Evolutionary conservation across 2,888 invertebrate genomes (phyloP).

Genomic region (Shargacucullia verbasci): DNA sequence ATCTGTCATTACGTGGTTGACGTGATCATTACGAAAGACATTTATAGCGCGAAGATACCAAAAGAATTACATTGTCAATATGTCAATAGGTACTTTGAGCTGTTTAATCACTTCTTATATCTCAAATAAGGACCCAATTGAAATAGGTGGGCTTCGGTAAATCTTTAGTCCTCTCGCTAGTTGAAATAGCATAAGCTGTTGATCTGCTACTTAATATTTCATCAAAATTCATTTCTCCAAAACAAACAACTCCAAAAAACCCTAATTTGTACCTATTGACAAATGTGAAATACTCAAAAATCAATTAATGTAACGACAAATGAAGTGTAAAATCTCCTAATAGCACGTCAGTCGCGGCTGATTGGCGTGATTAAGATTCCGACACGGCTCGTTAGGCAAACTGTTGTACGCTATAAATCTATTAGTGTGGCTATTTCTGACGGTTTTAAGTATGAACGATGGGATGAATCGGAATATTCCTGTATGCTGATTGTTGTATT

Average conservation of each 20-base stretch:
- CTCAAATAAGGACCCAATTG: too few species aligned
- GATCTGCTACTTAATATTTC: too few species aligned
- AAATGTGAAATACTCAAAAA: slow-evolving; percentile 31
- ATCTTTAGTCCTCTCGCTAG: too few species aligned
- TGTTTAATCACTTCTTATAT: too few species aligned
- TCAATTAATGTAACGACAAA: slow-evolving; percentile 37
- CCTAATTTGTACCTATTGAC: background rate
- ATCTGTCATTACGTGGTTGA: too few species aligned
- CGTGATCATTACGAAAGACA: too few species aligned
- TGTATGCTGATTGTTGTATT: too few species aligned
- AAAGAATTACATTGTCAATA: too few species aligned
- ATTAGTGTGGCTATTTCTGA: slow-evolving; percentile 22
- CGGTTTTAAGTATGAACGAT: slow-evolving; percentile 1
- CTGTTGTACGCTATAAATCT: slow-evolving; percentile 40
- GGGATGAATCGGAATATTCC: background rate
- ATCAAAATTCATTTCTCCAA: background rate
- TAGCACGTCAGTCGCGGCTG: slow-evolving; percentile 55
- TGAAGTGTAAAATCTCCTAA: slow-evolving; percentile 54
- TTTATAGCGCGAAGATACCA: too few species aligned
- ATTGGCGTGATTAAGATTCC: slow-evolving; percentile 53
- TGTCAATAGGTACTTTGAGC: too few species aligned
- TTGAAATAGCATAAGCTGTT: too few species aligned
- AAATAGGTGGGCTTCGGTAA: too few species aligned
- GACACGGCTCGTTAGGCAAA: slow-evolving; percentile 50
- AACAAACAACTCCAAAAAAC: slow-evolving; percentile 7